Conservation (phyloP, 2,888 invertebrate species). For the Clepsis dumicolana region DNA sequence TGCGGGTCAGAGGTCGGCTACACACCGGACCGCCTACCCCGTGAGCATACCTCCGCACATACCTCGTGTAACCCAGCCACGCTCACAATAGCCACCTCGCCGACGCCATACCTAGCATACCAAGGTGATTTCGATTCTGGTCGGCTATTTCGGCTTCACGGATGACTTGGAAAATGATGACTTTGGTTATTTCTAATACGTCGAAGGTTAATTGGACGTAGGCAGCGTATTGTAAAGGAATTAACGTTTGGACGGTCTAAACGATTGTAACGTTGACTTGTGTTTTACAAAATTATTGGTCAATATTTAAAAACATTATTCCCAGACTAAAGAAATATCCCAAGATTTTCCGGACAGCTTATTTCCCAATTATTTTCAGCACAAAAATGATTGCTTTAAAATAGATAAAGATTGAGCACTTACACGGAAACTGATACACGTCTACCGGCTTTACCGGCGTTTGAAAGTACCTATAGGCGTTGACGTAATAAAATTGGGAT, state of each 20-base stretch:
- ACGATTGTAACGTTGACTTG: slow-evolving; percentile 52
- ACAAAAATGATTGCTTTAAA: no score
- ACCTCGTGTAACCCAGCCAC: slow-evolving; percentile 54
- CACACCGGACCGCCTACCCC: slow-evolving; percentile 72
- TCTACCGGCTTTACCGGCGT: no score
- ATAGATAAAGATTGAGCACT: no score
- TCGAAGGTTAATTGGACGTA: slow-evolving; percentile 83
- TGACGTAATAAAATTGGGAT: no score
- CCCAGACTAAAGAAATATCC: not conserved
- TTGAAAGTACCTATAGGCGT: no score
- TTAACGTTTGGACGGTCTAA: slow-evolving; percentile 66
- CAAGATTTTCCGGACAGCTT: not conserved
- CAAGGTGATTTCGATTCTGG: slow-evolving; percentile 45
- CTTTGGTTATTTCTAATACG: slow-evolving; percentile 77
- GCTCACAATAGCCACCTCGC: slow-evolving; percentile 43
- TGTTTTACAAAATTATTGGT: slow-evolving; percentile 32
- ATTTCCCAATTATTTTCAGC: no score
- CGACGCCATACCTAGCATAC: slow-evolving; percentile 46
- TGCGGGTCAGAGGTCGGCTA: slow-evolving; percentile 73
- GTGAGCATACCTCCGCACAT: slow-evolving; percentile 65
- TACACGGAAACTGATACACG: no score
- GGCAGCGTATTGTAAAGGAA: slow-evolving; percentile 78
- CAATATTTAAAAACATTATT: slow-evolving; percentile 5
- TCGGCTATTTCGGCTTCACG: slow-evolving; percentile 57
- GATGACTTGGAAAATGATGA: slow-evolving; percentile 76